These are phyloP conservation scores for Corynorhinus townsendii DNA, from an alignment of 2,113 vertebrate species.

Conservation along the genomic window DNA sequence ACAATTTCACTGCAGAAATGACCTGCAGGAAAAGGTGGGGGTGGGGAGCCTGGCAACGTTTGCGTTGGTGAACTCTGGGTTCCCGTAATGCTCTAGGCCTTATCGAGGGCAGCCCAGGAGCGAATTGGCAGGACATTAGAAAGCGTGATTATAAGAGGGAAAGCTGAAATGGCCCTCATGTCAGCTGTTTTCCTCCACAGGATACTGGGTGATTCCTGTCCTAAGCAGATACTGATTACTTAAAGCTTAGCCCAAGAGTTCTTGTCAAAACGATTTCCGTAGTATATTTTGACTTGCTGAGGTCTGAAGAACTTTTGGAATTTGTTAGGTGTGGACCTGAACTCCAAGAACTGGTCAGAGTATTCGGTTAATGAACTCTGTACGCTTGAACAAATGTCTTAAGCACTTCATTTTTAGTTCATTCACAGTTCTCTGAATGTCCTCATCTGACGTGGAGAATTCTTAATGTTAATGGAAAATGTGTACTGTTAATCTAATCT, in stretches of 20 bases:
- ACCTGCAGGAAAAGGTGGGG: constrained; percentile 76
- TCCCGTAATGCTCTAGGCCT: constrained; percentile 70
- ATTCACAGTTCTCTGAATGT: background rate
- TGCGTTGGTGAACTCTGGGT: constrained; percentile 73
- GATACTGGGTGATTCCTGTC: constrained; percentile 88
- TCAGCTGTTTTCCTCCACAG: constrained; percentile 89
- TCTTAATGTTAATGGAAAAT: background rate
- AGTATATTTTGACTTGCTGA: constrained; percentile 80
- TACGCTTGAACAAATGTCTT: constrained; percentile 25
- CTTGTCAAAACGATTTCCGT: constrained; percentile 85
- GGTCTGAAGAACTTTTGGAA: constrained; percentile 76
- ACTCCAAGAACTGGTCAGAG: constrained; percentile 40
- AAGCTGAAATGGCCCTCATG: constrained; percentile 80
- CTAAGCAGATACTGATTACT: constrained; percentile 87
- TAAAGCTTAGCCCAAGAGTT: constrained; percentile 83
- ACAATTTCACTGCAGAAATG: constrained; percentile 62
- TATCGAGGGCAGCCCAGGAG: constrained; percentile 78
- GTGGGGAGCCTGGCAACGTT: constrained; percentile 64
- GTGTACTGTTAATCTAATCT: background rate
- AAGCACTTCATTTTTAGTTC: background rate
- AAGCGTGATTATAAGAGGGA: constrained; percentile 83
- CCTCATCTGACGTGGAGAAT: constrained; percentile 24
- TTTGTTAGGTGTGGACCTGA: constrained; percentile 65
- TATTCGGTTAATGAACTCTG: constrained; percentile 9
- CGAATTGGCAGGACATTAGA: constrained; percentile 85